phyloP scores from a whole-genome alignment of 2,113 vertebrate species.

The Sturnira hondurensis region DNA sequence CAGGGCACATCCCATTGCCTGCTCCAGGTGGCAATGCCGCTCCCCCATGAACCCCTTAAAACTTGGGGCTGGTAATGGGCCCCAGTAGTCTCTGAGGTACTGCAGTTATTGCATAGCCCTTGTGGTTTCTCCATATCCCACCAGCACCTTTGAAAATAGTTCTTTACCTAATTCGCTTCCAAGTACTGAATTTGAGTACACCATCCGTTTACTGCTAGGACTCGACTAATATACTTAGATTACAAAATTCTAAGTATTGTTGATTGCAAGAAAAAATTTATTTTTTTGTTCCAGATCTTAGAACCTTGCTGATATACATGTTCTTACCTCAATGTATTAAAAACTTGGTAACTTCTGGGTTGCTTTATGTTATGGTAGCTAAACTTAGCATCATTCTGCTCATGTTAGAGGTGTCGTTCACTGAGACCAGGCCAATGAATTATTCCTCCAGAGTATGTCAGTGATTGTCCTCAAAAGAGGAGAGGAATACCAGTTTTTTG shows the following conservation, averaged over 20 bases:
- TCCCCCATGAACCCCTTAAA: background rate
- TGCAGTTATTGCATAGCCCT: background rate
- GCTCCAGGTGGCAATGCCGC: background rate
- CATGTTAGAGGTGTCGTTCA: background rate
- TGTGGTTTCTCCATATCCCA: background rate
- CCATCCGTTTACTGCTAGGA: background rate
- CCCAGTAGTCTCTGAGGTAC: background rate
- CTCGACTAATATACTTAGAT: background rate
- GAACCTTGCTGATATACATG: background rate
- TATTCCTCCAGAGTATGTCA: background rate
- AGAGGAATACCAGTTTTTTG: background rate
- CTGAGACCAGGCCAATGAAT: background rate
- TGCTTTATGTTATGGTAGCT: background rate
- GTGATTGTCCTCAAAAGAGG: background rate
- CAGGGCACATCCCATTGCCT: background rate
- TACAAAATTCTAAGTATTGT: background rate
- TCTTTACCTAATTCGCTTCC: background rate
- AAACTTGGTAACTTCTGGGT: background rate
- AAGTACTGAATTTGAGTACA: background rate
- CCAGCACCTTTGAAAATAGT: background rate
- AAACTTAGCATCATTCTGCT: background rate
- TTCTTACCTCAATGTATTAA: background rate
- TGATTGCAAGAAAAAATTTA: background rate
- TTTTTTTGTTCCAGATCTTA: background rate
- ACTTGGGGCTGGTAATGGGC: background rate